Conservation (phyloP, 2,113 vertebrate species). For the Cinclus cinclus region DNA sequence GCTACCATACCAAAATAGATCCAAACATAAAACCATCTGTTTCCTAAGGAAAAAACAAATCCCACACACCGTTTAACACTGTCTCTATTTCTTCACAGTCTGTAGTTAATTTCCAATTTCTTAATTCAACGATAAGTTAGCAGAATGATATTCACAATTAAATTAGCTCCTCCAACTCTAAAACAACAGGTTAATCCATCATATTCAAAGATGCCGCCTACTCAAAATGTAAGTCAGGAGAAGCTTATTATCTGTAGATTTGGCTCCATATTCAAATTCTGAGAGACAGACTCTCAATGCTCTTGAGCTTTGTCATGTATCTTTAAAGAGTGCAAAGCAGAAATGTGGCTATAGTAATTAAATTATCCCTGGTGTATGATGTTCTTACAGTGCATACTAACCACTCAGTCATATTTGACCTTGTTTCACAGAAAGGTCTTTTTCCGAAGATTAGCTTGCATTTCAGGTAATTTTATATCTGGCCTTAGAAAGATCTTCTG, state of each 20-base stretch:
- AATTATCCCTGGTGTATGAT: neutral
- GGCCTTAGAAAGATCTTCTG: neutral
- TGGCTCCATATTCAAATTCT: neutral
- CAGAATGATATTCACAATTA: neutral
- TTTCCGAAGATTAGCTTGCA: neutral
- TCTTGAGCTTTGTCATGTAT: neutral
- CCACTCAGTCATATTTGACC: neutral
- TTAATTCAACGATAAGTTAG: neutral
- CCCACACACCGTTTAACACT: neutral
- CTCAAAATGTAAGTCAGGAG: neutral
- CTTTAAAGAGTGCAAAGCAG: neutral
- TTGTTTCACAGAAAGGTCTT: neutral
- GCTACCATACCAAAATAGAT: neutral
- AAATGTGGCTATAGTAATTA: neutral
- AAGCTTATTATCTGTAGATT: neutral
- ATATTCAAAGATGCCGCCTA: neutral
- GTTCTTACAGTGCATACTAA: neutral
- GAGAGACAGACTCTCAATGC: neutral
- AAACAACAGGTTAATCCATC: neutral
- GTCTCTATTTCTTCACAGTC: neutral
- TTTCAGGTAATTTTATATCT: neutral
- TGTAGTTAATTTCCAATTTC: neutral
- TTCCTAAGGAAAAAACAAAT: neutral
- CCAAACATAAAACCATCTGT: conserved; percentile 6
- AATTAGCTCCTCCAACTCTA: neutral